Conservation (phyloP, 2,797 vertebrate genomes). For the Onychomys leucogaster region DNA sequence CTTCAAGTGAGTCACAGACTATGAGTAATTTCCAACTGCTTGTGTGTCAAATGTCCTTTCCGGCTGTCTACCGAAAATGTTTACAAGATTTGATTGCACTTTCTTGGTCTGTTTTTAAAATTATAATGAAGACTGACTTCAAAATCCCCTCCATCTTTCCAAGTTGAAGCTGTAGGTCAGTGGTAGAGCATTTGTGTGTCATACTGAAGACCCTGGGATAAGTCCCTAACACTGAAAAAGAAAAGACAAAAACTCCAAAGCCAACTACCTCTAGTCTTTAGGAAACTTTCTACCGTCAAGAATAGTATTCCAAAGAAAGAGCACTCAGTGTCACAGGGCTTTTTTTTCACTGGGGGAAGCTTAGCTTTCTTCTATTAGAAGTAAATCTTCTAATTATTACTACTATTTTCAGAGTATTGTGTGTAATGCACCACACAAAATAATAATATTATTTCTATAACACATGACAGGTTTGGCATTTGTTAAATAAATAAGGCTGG, state of each 20-base stretch:
- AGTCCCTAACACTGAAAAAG: not conserved
- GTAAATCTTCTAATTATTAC: not conserved
- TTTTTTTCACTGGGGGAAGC: constrained; percentile 23
- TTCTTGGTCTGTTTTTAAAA: not conserved
- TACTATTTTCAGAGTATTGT: not conserved
- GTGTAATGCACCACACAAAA: not conserved
- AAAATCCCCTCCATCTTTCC: not conserved
- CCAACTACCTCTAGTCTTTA: not conserved
- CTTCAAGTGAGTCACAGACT: not conserved
- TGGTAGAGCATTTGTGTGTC: not conserved
- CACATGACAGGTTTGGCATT: not conserved
- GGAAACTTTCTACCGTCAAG: not conserved
- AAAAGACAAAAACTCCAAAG: not conserved
- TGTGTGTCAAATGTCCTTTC: not conserved
- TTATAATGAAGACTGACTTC: not conserved
- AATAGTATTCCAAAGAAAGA: not conserved
- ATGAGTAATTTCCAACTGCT: constrained; percentile 3
- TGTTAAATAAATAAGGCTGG: not conserved
- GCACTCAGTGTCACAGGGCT: not conserved
- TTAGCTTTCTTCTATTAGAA: constrained; percentile 16
- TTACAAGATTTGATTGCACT: not conserved
- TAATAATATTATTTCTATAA: not conserved
- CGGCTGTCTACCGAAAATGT: not conserved
- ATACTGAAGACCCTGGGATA: not conserved
- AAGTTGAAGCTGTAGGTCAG: not conserved